phyloP scores from a whole-genome alignment of 2,888 invertebrate species.

The Drosophila anomelani region DNA sequence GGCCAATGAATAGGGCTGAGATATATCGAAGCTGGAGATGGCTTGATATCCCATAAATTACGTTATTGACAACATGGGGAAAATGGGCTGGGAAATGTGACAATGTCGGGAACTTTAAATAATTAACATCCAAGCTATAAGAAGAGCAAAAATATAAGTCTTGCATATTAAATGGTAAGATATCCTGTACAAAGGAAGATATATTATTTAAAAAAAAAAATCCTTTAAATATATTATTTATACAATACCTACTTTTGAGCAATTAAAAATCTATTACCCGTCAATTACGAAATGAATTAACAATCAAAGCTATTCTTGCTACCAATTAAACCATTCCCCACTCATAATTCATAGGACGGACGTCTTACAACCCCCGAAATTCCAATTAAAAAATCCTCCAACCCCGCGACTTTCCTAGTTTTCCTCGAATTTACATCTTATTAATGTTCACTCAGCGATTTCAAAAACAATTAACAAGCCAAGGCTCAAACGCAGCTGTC shows the following conservation, averaged over 20 bases:
- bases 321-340: constrained; percentile 17
- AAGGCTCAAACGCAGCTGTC: constrained; percentile 26
- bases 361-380: constrained; percentile 22
- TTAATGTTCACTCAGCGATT: constrained; percentile 38
- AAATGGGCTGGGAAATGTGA: constrained; percentile 1
- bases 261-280: background rate
- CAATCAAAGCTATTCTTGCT: constrained; percentile 27
- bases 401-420: constrained; percentile 33
- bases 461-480: constrained; percentile 55
- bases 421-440: constrained; percentile 33
- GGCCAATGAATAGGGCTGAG: constrained; percentile 32
- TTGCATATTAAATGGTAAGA: background rate
- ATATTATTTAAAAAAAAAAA: background rate
- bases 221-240: background rate
- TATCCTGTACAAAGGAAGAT: background rate
- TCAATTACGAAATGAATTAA: constrained; percentile 37
- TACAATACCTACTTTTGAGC: too few relatives aligned
- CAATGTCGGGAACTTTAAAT: constrained; percentile 3
- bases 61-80: constrained; percentile 11
- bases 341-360: constrained; percentile 27
- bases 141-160: background rate
- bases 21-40: constrained; percentile 23
- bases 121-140: constrained; percentile 3
- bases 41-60: constrained; percentile 36
- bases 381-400: constrained; percentile 32